Conservation (phyloP, 2,888 invertebrate genomes). For the Leucania comma region DNA sequence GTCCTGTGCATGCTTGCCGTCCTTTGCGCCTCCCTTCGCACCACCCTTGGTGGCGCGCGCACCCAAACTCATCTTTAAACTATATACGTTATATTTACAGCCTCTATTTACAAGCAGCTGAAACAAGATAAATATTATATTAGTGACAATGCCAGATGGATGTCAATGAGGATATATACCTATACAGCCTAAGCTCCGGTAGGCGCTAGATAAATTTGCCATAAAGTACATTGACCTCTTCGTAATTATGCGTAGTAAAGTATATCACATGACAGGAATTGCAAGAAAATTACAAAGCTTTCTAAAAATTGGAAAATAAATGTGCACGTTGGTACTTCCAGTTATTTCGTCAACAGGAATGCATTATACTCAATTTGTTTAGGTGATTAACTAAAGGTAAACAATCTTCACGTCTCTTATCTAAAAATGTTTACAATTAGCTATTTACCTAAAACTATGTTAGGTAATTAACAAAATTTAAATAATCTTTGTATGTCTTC, state of each 20-base stretch:
- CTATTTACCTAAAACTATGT: no score
- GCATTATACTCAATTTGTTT: no score
- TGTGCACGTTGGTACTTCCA: neutral
- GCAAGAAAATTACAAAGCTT: neutral
- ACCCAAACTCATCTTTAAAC: conserved; percentile 93
- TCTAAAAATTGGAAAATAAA: neutral
- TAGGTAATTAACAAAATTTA: no score
- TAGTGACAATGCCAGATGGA: conserved; percentile 6
- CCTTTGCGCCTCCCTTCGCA: conserved; percentile 85
- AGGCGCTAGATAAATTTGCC: no score
- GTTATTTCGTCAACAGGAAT: conserved; percentile 41
- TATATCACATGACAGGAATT: neutral
- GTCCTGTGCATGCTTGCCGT: conserved; percentile 88
- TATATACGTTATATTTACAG: conserved; percentile 93
- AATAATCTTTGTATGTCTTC: no score
- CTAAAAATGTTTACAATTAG: no score
- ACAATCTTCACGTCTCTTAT: no score
- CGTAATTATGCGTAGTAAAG: no score
- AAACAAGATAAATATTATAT: conserved; percentile 80
- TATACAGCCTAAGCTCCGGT: no score
- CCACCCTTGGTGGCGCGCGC: conserved; percentile 93
- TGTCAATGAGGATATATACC: neutral
- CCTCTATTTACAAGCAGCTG: conserved; percentile 95
- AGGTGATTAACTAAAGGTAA: no score
- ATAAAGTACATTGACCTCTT: no score